phyloP scores from a whole-genome alignment of 2,113 vertebrate genomes.

The Eulemur macaco region DNA sequence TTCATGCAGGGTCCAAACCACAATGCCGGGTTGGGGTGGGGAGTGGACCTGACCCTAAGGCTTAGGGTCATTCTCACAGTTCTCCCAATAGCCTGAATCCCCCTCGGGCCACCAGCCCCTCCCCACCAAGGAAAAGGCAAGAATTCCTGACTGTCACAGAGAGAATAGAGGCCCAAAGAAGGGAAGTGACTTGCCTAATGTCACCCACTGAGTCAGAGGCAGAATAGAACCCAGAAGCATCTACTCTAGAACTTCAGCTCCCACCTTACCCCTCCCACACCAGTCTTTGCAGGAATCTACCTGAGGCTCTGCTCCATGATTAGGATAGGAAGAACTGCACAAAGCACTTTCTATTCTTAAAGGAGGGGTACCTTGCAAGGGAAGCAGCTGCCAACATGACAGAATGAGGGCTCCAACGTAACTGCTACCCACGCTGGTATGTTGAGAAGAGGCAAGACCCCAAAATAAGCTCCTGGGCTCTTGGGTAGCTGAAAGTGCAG shows the following conservation, averaged over 20 bases:
- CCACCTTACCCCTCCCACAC: background rate
- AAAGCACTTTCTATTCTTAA: background rate
- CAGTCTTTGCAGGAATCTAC: background rate
- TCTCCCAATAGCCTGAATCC: background rate
- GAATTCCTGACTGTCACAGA: background rate
- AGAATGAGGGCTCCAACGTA: slow-evolving; percentile 48
- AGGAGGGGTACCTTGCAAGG: background rate
- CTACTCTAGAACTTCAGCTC: background rate
- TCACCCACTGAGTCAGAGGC: background rate
- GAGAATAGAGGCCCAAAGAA: background rate
- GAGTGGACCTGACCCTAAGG: background rate
- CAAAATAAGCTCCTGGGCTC: background rate
- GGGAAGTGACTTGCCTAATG: background rate
- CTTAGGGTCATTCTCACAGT: background rate
- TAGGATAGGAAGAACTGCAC: background rate
- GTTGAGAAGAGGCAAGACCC: slow-evolving; percentile 6
- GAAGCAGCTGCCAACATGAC: slow-evolving; percentile 64
- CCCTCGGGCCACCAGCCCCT: background rate
- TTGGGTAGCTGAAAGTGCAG: background rate
- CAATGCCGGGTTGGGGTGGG: background rate
- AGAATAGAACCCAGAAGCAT: background rate
- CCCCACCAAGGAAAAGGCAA: background rate
- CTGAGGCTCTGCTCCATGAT: background rate
- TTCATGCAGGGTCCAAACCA: slow-evolving; percentile 21
- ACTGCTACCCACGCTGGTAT: slow-evolving; percentile 40